These are phyloP conservation scores for Xylota sylvarum DNA, from an alignment of 2,888 invertebrate species.

Conservation along the genomic window DNA sequence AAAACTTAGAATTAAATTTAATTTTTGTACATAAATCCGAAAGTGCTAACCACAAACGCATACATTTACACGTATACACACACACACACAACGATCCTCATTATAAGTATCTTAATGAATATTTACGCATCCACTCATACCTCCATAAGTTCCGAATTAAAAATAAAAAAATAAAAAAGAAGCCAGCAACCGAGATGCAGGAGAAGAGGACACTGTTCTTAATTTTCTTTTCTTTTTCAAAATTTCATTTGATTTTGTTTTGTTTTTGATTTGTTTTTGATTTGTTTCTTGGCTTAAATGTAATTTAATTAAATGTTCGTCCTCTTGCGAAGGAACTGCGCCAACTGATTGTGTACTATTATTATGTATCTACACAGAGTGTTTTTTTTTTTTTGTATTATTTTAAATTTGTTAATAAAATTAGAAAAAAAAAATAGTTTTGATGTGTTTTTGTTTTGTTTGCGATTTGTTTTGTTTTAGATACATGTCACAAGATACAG, in stretches of 20 bases:
- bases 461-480: too few species aligned
- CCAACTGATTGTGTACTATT: constrained; percentile 50
- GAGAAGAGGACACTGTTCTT: constrained; percentile 15
- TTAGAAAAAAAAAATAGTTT: background rate
- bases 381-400: constrained; percentile 37
- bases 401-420: constrained; percentile 52
- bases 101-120: constrained; percentile 23
- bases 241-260: constrained; percentile 2
- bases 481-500: too few species aligned
- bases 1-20: constrained; percentile 43
- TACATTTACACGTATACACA: constrained; percentile 15
- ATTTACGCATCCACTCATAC: constrained; percentile 69
- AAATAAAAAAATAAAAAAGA: constrained; percentile 4
- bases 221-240: constrained; percentile 11
- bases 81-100: constrained; percentile 47
- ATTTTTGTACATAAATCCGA: constrained; percentile 62
- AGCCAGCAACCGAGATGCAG: constrained; percentile 17
- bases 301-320: constrained; percentile 15
- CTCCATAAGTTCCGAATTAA: constrained; percentile 67
- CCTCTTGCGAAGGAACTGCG: constrained; percentile 39
- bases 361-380: constrained; percentile 28
- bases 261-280: background rate
- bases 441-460: background rate
- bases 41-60: constrained; percentile 51
- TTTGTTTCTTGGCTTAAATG: constrained; percentile 9